These are phyloP conservation scores for Glossophaga mutica DNA, from an alignment of 2,797 vertebrate genomes.

Conservation along the genomic window DNA sequence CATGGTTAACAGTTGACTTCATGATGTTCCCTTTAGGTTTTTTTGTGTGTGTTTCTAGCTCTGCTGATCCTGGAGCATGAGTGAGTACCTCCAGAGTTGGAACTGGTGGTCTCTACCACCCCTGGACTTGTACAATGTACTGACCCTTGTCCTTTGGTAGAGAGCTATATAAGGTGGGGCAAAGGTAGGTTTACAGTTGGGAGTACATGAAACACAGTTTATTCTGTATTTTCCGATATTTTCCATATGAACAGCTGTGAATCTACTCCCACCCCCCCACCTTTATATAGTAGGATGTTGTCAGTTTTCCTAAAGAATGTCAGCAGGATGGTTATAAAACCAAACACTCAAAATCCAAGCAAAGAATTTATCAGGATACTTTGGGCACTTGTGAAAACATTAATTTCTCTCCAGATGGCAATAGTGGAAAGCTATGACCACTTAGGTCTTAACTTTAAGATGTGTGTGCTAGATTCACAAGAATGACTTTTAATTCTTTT, in stretches of 20 bases:
- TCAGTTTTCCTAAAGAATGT: not conserved
- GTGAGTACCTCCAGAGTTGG: constrained; percentile 21
- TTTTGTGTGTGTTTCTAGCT: not conserved
- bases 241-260: not conserved
- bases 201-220: not conserved
- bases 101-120: constrained; percentile 16
- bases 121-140: not conserved
- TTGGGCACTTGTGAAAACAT: not conserved
- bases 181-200: not conserved
- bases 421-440: constrained; percentile 14
- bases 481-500: constrained; percentile 24
- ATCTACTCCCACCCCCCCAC: not conserved
- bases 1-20: constrained; percentile 59
- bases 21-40: constrained; percentile 25
- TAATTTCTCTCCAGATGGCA: not conserved
- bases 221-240: not conserved
- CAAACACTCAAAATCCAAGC: constrained; percentile 28
- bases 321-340: not conserved
- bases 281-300: not conserved
- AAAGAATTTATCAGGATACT: constrained; percentile 3
- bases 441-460: constrained; percentile 6
- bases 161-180: not conserved
- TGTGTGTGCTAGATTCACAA: constrained; percentile 15
- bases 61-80: constrained; percentile 15
- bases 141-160: constrained; percentile 28